Conservation (phyloP, 2,888 invertebrate genomes). For the Mesochorus sp. region DNA sequence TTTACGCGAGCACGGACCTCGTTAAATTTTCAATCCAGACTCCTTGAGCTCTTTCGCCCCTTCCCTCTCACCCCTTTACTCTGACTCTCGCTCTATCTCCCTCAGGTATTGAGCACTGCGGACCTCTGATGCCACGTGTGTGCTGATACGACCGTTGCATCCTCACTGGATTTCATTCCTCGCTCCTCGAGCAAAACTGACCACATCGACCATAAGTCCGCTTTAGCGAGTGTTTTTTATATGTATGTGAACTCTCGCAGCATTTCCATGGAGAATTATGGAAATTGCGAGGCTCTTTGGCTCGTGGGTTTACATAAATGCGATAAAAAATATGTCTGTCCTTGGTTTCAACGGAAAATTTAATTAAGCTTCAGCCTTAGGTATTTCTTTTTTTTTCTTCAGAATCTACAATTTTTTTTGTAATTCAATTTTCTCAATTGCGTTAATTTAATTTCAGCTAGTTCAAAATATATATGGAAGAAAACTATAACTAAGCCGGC, state of each 20-base stretch:
- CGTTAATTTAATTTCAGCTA: too few relatives aligned
- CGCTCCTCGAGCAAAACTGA: neutral
- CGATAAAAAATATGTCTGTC: neutral
- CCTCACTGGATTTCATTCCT: neutral
- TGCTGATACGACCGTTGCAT: neutral
- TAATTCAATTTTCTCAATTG: too few relatives aligned
- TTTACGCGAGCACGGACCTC: too few relatives aligned
- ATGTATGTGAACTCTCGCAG: too few relatives aligned
- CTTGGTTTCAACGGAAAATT: too few relatives aligned
- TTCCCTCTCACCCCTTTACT: constrained; percentile 4
- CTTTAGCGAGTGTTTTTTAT: too few relatives aligned
- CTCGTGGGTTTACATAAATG: neutral
- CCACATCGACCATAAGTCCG: constrained; percentile 9
- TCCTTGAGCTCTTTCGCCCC: constrained; percentile 8
- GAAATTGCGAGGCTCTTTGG: neutral
- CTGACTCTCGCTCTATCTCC: neutral
- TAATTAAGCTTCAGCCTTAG: too few relatives aligned
- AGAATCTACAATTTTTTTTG: too few relatives aligned
- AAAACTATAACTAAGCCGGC: too few relatives aligned
- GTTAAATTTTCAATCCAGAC: constrained; percentile 32
- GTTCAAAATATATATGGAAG: too few relatives aligned
- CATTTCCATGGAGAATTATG: neutral
- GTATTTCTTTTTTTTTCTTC: too few relatives aligned
- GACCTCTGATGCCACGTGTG: neutral
- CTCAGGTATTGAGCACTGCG: neutral